Evolutionary conservation across 2,113 vertebrate genomes (phyloP).

Genomic region (Boleophthalmus pectinirostris): DNA sequence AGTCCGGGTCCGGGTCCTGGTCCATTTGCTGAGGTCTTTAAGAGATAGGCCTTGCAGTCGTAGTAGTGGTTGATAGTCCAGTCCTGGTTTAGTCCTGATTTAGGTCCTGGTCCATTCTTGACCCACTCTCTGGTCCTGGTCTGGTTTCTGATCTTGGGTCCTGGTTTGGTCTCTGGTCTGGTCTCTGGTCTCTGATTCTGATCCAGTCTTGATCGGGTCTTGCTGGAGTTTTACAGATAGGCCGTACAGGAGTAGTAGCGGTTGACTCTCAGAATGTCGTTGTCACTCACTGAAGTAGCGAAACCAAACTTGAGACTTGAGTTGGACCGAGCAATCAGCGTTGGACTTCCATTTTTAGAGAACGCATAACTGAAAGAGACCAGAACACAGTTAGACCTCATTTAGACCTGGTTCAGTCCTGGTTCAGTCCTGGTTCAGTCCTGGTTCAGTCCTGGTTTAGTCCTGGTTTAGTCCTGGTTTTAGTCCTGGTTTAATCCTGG

Average conservation of each 20-base stretch:
- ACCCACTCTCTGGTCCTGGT: not conserved
- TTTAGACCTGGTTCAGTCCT: not conserved
- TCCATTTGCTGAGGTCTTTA: no score
- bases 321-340: not conserved
- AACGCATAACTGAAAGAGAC: not conserved
- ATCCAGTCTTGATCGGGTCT: no score
- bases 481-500: no score
- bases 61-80: no score
- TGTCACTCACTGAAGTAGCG: not conserved
- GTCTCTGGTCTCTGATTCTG: no score
- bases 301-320: not conserved
- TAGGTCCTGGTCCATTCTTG: not conserved
- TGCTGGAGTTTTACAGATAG: no score
- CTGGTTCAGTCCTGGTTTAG: not conserved
- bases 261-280: not conserved
- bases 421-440: no score
- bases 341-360: not conserved
- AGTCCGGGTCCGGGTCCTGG: no score
- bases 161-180: not conserved
- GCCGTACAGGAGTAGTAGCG: not conserved
- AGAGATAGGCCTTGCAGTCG: no score
- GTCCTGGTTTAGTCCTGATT: not conserved
- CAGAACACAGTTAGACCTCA: not conserved
- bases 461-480: not conserved
- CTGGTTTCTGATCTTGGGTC: no score